Percentiles rank a stretch among this genome's conserved stretches.
Conservation (phyloP, 2,797 vertebrate species). For the Uromys caudimaculatus region DNA sequence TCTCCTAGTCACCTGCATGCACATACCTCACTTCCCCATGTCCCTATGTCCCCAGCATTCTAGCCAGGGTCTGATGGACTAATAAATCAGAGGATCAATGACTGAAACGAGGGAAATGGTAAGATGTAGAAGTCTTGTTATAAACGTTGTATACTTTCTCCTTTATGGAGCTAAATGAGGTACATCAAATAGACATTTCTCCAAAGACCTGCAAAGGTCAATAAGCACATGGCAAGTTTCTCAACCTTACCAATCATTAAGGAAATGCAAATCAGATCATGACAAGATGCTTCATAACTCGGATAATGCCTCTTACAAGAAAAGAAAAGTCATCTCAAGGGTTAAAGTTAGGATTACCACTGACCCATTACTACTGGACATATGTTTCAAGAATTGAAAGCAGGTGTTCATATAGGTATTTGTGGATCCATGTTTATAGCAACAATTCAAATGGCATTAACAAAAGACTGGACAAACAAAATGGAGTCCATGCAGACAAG, state of each 20-base stretch:
- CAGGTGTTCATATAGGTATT: not conserved
- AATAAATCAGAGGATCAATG: not conserved
- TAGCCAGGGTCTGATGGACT: not conserved
- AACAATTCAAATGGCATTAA: not conserved
- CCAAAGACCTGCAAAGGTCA: not conserved
- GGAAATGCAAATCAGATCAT: not conserved
- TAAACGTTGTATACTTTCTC: not conserved
- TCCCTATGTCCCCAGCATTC: not conserved
- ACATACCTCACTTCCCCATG: not conserved
- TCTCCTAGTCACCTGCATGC: not conserved
- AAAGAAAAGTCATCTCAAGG: not conserved
- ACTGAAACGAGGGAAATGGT: not conserved
- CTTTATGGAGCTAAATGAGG: not conserved
- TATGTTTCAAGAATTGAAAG: not conserved
- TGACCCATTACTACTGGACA: not conserved
- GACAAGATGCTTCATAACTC: not conserved
- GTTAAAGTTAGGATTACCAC: not conserved
- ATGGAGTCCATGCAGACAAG: not conserved
- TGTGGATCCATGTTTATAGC: not conserved
- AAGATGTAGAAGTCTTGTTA: not conserved
- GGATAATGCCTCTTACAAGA: not conserved
- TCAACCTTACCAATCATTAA: not conserved
- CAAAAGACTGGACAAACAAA: not conserved
- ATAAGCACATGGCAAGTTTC: not conserved
- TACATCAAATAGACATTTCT: not conserved